Conservation (phyloP, 2,888 invertebrate genomes). For the Diarsia dahlii region DNA sequence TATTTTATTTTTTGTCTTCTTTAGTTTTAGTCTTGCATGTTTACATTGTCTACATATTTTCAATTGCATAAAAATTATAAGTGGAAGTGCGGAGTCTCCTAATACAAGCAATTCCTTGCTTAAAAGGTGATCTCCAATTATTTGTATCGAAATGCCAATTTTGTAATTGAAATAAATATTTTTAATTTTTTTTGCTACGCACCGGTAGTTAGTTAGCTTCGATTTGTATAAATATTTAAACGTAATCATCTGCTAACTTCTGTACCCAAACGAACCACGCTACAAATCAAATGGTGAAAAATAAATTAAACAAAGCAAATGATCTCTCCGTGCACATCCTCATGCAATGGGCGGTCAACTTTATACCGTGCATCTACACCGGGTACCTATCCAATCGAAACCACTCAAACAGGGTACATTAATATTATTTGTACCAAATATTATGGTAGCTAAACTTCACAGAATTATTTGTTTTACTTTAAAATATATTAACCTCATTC, state of each 20-base stretch:
- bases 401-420: neutral
- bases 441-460: neutral
- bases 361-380: neutral
- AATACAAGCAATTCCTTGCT: too few species aligned
- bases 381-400: neutral
- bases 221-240: neutral
- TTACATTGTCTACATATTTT: too few species aligned
- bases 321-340: neutral
- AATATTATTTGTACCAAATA: neutral
- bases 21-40: too few species aligned
- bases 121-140: too few species aligned
- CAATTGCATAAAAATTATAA: too few species aligned
- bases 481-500: slow-evolving; percentile 47
- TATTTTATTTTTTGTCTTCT: too few species aligned
- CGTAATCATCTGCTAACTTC: neutral
- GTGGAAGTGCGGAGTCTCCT: too few species aligned
- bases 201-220: neutral
- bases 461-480: slow-evolving; percentile 46
- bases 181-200: too few species aligned
- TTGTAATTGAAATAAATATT: too few species aligned
- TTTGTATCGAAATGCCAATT: too few species aligned
- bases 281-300: neutral
- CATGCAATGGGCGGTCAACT: neutral
- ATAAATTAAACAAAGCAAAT: neutral
- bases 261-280: neutral